Evolutionary conservation across 2,888 invertebrate species (phyloP).

Genomic region (Achlya flavicornis): DNA sequence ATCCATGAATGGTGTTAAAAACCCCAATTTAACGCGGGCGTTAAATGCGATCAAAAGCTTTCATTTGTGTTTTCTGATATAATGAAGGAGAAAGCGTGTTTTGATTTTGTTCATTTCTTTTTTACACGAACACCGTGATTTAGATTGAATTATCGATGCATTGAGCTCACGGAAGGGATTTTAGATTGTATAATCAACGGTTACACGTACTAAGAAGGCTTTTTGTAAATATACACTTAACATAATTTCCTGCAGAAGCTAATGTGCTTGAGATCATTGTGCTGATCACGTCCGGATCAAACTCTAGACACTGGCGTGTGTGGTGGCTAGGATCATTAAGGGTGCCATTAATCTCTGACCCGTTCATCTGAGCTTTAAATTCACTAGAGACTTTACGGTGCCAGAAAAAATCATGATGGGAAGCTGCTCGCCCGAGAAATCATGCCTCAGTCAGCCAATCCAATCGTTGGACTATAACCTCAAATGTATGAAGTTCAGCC

Average conservation of each 20-base stretch:
- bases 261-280: background rate
- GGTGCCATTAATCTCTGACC: no score
- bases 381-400: no score
- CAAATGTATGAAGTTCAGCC: no score
- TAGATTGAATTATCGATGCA: background rate
- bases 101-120: conserved; percentile 6
- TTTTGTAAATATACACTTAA: background rate
- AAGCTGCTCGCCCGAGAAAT: no score
- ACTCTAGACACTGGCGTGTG: no score
- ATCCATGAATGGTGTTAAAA: conserved; percentile 2
- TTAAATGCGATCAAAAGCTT: conserved; percentile 6
- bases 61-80: conserved; percentile 6
- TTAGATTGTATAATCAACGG: background rate
- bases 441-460: no score
- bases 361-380: no score
- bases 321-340: no score
- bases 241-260: background rate
- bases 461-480: no score
- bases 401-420: no score
- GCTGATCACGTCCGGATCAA: no score
- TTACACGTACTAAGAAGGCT: background rate
- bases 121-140: conserved; percentile 7
- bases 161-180: background rate
- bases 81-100: conserved; percentile 8
- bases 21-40: conserved; percentile 2